A percentile compares a stretch with the other conserved stretches of the same genome.
These are phyloP conservation scores for Microtus montanus DNA, from an alignment of 2,113 vertebrate genomes.

Conservation along the genomic window DNA sequence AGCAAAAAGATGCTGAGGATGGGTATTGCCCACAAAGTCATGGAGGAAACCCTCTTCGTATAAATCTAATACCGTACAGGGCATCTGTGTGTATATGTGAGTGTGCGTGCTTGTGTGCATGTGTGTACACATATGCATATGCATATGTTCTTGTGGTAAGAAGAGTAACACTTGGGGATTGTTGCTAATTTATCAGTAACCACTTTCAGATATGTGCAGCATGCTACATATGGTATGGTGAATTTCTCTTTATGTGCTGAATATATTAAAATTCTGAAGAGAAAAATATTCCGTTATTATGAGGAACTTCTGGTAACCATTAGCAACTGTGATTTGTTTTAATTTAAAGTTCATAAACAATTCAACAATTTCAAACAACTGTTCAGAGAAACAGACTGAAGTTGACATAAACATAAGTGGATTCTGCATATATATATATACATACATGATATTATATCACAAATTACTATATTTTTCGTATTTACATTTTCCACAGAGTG, in stretches of 20 bases:
- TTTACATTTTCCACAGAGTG: constrained; percentile 12
- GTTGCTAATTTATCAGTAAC: neutral
- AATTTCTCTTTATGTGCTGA: neutral
- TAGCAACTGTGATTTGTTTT: neutral
- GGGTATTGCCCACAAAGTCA: neutral
- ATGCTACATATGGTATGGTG: neutral
- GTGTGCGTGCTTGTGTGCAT: neutral
- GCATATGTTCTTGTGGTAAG: neutral
- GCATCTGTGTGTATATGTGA: neutral
- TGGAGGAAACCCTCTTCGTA: neutral
- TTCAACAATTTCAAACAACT: neutral
- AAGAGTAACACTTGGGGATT: neutral
- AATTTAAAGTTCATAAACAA: neutral
- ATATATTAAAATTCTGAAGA: constrained; percentile 29
- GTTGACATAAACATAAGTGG: neutral
- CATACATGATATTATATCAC: neutral
- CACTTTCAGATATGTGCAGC: neutral
- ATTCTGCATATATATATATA: neutral
- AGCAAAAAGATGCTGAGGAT: neutral
- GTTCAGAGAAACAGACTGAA: constrained; percentile 22
- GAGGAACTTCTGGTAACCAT: neutral
- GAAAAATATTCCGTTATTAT: neutral
- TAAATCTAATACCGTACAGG: neutral
- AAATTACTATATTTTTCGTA: neutral
- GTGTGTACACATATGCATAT: neutral